Evolutionary conservation across 2,888 invertebrate genomes (phyloP).

Genomic region (Xestia c-nigrum): DNA sequence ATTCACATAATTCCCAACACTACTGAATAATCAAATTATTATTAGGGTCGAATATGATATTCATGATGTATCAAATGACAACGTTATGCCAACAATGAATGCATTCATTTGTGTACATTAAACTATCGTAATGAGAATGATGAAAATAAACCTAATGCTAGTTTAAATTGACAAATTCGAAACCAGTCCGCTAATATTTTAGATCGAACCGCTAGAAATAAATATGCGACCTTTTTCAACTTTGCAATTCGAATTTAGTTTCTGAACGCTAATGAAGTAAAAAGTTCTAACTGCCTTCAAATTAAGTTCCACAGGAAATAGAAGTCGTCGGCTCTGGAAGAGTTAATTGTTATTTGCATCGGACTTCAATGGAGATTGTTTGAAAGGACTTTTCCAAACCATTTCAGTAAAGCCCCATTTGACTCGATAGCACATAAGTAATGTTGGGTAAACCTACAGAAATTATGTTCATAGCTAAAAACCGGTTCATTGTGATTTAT

Average conservation of each 20-base stretch:
- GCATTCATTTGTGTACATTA: slow-evolving; percentile 16
- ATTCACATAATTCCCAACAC: slow-evolving; percentile 11
- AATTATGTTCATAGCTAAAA: slow-evolving; percentile 54
- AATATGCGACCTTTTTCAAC: slow-evolving; percentile 19
- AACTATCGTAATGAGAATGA: background rate
- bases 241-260: slow-evolving; percentile 45
- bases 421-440: slow-evolving; percentile 42
- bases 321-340: slow-evolving; percentile 29
- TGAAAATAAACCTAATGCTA: background rate
- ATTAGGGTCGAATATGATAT: slow-evolving; percentile 11
- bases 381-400: slow-evolving; percentile 22
- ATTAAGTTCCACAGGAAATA: slow-evolving; percentile 54
- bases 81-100: slow-evolving; percentile 1
- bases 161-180: background rate
- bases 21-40: slow-evolving; percentile 15
- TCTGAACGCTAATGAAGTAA: slow-evolving; percentile 40
- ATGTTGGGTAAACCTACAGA: slow-evolving; percentile 33
- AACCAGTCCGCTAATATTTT: background rate
- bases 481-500: slow-evolving; percentile 61
- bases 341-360: slow-evolving; percentile 59
- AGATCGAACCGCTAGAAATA: slow-evolving; percentile 20
- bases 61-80: slow-evolving; percentile 27
- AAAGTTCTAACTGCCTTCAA: slow-evolving; percentile 52
- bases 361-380: slow-evolving; percentile 49
- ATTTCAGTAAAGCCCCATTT: slow-evolving; percentile 25